These are phyloP conservation scores for Sebastes nivosus DNA, from an alignment of 2,797 vertebrate species.

Conservation along the genomic window DNA sequence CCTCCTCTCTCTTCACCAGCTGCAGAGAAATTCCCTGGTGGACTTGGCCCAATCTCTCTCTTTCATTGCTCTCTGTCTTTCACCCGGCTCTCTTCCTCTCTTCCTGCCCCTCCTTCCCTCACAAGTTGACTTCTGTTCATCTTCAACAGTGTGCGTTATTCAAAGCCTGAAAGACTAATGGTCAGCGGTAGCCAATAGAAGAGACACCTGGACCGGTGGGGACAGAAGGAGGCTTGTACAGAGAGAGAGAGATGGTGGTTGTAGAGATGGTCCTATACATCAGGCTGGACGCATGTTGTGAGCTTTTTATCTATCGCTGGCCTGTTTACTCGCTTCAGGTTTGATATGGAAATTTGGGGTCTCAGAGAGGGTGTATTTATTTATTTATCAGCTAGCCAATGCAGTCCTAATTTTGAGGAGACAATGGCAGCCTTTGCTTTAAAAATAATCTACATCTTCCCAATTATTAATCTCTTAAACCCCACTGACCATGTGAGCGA, in stretches of 20 bases:
- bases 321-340: conserved; percentile 42
- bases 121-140: conserved; percentile 79
- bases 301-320: conserved; percentile 59
- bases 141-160: conserved; percentile 73
- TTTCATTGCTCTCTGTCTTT: conserved; percentile 76
- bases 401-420: neutral
- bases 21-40: conserved; percentile 76
- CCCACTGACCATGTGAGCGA: neutral
- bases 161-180: conserved; percentile 70
- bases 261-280: conserved; percentile 65
- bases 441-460: neutral
- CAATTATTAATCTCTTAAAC: neutral
- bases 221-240: conserved; percentile 69
- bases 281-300: conserved; percentile 53
- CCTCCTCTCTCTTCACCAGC: conserved; percentile 69
- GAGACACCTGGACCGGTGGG: conserved; percentile 71
- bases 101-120: conserved; percentile 71
- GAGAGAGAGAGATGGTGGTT: conserved; percentile 55
- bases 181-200: conserved; percentile 68
- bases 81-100: conserved; percentile 73
- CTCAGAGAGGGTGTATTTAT: conserved; percentile 24
- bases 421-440: neutral
- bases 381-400: conserved; percentile 5
- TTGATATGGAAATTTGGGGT: conserved; percentile 61
- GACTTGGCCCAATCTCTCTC: conserved; percentile 67